Percentiles rank a stretch among this genome's conserved stretches.
phyloP scores from a whole-genome alignment of 1,140 invertebrate genomes.

The Ceratina japonica region DNA sequence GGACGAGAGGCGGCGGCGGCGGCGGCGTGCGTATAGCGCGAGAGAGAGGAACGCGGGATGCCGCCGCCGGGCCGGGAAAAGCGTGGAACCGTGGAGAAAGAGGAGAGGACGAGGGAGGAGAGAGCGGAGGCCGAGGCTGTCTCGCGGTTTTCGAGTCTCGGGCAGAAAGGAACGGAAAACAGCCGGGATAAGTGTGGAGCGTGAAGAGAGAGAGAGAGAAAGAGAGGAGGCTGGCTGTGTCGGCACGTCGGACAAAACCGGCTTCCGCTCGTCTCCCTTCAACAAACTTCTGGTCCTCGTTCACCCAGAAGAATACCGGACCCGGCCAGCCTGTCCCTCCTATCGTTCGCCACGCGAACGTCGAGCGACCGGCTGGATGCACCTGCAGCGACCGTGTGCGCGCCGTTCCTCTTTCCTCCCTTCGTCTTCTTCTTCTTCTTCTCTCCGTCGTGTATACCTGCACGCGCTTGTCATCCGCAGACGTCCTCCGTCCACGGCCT shows the following conservation, averaged over 20 bases:
- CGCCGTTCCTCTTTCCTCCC: constrained; percentile 55
- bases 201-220: no score
- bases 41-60: no score
- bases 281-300: constrained; percentile 43
- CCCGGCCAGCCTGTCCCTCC: constrained; percentile 37
- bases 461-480: neutral
- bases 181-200: no score
- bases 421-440: no score
- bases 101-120: neutral
- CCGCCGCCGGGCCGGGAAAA: neutral
- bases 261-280: constrained; percentile 54
- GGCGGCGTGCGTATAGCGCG: constrained; percentile 18
- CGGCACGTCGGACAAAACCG: constrained; percentile 59
- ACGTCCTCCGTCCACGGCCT: neutral
- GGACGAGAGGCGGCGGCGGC: constrained; percentile 13
- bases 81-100: neutral
- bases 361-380: constrained; percentile 70
- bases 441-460: neutral
- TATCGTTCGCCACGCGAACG: constrained; percentile 74
- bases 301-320: constrained; percentile 21
- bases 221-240: constrained; percentile 46
- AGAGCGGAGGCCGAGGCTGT: neutral
- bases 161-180: neutral
- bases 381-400: constrained; percentile 70
- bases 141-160: constrained; percentile 26